Conservation (phyloP, 2,888 invertebrate genomes). For the Protophormia terraenovae region DNA sequence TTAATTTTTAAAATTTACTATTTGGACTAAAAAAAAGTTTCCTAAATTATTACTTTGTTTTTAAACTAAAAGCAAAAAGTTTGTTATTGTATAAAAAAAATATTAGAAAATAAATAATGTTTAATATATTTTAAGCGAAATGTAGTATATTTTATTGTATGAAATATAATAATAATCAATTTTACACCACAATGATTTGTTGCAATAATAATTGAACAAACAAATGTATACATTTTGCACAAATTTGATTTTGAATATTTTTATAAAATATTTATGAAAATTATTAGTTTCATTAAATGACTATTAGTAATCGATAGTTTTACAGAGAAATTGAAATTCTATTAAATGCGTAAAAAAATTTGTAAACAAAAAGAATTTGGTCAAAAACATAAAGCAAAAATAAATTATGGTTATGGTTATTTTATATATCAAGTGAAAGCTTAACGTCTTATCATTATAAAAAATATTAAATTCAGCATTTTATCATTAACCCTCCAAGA, state of each 20-base stretch:
- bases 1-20: not conserved
- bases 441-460: no score
- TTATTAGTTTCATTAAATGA: not conserved
- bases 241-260: not conserved
- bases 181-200: not conserved
- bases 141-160: no score
- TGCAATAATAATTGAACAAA: not conserved
- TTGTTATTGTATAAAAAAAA: not conserved
- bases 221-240: not conserved
- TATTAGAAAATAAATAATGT: no score
- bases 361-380: no score
- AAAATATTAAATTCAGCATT: no score
- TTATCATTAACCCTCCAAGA: no score
- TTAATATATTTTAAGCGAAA: no score
- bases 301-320: not conserved
- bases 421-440: no score
- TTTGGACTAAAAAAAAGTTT: not conserved
- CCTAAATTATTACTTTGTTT: not conserved
- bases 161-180: not conserved
- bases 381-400: no score
- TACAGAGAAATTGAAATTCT: not conserved
- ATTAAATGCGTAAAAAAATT: no score
- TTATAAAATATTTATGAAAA: not conserved
- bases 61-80: not conserved
- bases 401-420: no score